A percentile compares a stretch with the other conserved stretches of the same genome.
These are phyloP conservation scores for Philonicus albiceps DNA, from an alignment of 2,888 invertebrate species.

Conservation along the genomic window DNA sequence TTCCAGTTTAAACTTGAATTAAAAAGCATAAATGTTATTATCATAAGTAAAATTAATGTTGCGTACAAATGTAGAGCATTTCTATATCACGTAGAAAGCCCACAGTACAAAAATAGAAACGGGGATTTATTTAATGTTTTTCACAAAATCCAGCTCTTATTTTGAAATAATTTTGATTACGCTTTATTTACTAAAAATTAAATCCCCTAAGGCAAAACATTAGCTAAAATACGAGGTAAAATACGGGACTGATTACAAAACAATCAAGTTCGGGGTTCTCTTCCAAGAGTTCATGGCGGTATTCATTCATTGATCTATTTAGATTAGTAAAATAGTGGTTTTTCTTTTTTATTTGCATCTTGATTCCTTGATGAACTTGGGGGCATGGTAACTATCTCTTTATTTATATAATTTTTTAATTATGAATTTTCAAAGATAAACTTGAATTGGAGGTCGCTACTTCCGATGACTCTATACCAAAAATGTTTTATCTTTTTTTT, in stretches of 20 bases:
- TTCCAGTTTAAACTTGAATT: background rate
- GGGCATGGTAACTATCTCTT: background rate
- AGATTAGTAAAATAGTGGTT: background rate
- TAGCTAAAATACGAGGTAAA: background rate
- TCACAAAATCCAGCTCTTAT: background rate
- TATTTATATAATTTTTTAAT: background rate
- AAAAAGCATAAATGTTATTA: background rate
- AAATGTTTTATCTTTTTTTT: background rate
- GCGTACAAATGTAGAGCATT: background rate
- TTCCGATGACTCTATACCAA: background rate
- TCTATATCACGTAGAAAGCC: background rate
- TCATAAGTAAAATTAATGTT: background rate
- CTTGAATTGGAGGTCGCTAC: background rate
- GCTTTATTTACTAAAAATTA: background rate
- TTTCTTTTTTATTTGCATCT: background rate
- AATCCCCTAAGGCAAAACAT: background rate
- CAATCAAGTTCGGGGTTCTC: background rate
- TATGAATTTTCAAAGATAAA: background rate
- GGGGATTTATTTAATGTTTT: background rate
- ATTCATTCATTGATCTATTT: background rate
- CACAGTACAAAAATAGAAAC: background rate
- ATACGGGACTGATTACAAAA: background rate
- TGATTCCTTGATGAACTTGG: background rate
- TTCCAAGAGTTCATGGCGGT: background rate
- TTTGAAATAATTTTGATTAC: background rate